Conservation (phyloP, 1,140 invertebrate species). For the Aricia agestis region DNA sequence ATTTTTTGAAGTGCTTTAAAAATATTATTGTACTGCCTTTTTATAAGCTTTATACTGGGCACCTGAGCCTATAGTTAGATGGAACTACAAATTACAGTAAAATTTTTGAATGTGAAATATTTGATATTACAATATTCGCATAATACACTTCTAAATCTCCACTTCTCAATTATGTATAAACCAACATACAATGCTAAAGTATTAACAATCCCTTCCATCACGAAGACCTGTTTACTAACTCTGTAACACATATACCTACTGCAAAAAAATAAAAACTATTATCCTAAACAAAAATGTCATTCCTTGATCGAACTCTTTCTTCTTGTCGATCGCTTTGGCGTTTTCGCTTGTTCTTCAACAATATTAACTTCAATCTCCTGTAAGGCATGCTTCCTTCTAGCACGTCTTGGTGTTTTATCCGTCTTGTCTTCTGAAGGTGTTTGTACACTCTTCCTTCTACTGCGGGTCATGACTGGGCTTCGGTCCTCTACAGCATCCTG, state of each 20-base stretch:
- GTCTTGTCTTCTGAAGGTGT: conserved; percentile 22
- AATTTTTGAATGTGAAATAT: too few relatives aligned
- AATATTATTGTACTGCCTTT: too few relatives aligned
- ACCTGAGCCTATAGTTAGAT: too few relatives aligned
- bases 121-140: too few relatives aligned
- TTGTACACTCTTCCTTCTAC: conserved; percentile 39
- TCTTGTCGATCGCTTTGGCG: conserved; percentile 29
- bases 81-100: too few relatives aligned
- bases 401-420: not conserved
- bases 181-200: not conserved
- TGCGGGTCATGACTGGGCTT: conserved; percentile 46
- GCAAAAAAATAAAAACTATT: not conserved
- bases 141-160: too few relatives aligned
- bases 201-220: not conserved
- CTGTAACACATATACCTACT: not conserved
- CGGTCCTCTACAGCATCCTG: conserved; percentile 43
- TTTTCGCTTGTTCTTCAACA: conserved; percentile 20
- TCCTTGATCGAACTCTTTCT: conserved; percentile 26
- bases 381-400: conserved; percentile 23
- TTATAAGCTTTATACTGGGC: too few relatives aligned
- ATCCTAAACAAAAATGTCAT: not conserved
- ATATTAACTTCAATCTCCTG: conserved; percentile 25
- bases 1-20: too few relatives aligned
- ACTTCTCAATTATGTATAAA: too few relatives aligned
- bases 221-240: not conserved